Conservation (phyloP, 1,140 invertebrate species). For the Bilobella aurantiaca region DNA sequence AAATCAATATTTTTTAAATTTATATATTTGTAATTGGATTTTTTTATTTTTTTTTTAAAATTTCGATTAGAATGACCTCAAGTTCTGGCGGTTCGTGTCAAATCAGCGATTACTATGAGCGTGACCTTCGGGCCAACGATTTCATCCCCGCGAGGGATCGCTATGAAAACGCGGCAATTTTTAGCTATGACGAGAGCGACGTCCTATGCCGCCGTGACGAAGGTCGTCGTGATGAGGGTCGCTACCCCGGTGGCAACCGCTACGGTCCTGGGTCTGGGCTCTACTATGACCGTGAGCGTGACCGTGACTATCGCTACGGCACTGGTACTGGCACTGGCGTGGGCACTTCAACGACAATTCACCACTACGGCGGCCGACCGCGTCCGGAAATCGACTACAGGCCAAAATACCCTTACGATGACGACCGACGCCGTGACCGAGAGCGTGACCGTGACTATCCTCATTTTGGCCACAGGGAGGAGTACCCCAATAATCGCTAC, state of each 20-base stretch:
- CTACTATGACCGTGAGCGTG: neutral
- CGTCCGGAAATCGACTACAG: neutral
- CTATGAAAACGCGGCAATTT: conserved; percentile 26
- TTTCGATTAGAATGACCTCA: conserved; percentile 23
- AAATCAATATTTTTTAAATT: conserved; percentile 5
- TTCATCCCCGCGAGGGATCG: conserved; percentile 24
- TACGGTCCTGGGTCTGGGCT: neutral
- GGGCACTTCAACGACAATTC: neutral
- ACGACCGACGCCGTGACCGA: neutral
- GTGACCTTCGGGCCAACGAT: conserved; percentile 14
- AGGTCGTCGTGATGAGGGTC: neutral
- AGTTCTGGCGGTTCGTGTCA: conserved; percentile 30
- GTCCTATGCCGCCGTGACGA: conserved; percentile 14
- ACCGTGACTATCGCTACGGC: neutral
- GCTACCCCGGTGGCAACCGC: neutral
- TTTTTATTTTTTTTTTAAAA: too few species aligned
- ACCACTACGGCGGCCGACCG: neutral
- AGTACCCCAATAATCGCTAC: neutral
- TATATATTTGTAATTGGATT: too few species aligned
- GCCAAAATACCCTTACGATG: neutral
- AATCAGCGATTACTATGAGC: conserved; percentile 20
- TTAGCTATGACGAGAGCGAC: conserved; percentile 22
- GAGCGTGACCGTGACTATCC: neutral
- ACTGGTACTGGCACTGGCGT: neutral
- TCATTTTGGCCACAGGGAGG: neutral